Evolutionary conservation across 2,888 invertebrate genomes (phyloP).

Genomic region (Argyra leucocephala): DNA sequence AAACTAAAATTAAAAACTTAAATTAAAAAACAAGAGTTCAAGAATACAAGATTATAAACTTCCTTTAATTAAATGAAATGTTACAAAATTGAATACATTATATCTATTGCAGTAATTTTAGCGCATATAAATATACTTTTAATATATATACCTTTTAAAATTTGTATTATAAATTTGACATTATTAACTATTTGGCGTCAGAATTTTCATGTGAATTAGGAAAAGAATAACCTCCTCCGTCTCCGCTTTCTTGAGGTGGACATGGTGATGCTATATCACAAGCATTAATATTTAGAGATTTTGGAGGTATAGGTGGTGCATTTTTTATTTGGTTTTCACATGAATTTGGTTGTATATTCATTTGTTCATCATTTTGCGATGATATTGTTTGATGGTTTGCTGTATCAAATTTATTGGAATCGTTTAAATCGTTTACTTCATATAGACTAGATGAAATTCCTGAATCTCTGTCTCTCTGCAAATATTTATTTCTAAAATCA

Average conservation of each 20-base stretch:
- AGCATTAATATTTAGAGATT: constrained; percentile 31
- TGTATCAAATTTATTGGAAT: background rate
- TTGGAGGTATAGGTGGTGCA: constrained; percentile 1
- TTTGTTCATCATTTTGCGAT: background rate
- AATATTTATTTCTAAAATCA: constrained; percentile 37
- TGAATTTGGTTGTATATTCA: background rate
- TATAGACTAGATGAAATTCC: constrained; percentile 42
- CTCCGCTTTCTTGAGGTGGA: constrained; percentile 29
- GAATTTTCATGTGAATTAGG: background rate
- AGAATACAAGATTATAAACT: constrained; percentile 3
- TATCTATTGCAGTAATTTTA: background rate
- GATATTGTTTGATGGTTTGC: background rate
- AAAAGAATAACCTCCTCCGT: background rate
- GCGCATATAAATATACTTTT: background rate
- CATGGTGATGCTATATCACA: constrained; percentile 39
- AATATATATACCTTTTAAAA: constrained; percentile 2
- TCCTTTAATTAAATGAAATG: background rate
- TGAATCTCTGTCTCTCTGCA: constrained; percentile 36
- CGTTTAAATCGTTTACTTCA: constrained; percentile 30
- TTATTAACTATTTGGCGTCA: constrained; percentile 2
- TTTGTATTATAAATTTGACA: background rate
- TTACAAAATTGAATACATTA: background rate
- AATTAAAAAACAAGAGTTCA: background rate
- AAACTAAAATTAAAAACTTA: no score
- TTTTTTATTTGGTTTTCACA: background rate